A percentile compares a stretch with the other conserved stretches of the same genome.
Evolutionary conservation across 2,797 vertebrate species (phyloP).

Genomic region (Avahi laniger): DNA sequence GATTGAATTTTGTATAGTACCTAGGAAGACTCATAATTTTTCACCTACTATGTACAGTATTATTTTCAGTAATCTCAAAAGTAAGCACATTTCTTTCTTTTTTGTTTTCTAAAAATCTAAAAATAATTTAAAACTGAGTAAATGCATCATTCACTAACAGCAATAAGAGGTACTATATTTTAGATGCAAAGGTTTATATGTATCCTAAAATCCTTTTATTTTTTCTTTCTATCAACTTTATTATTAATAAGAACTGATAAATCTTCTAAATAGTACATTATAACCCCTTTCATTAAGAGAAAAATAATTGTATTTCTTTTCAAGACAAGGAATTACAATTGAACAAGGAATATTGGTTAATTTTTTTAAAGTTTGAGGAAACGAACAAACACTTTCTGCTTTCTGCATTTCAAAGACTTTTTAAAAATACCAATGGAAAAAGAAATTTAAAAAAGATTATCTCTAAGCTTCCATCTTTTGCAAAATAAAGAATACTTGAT

Average conservation of each 20-base stretch:
- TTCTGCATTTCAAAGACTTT: neutral
- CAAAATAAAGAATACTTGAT: neutral
- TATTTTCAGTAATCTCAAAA: neutral
- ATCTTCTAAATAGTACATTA: neutral
- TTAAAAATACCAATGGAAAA: slow-evolving; percentile 40
- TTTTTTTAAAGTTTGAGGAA: neutral
- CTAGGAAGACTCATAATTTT: neutral
- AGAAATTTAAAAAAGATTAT: slow-evolving; percentile 49
- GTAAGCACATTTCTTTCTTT: neutral
- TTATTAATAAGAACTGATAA: neutral
- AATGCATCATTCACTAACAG: neutral
- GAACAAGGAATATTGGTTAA: neutral
- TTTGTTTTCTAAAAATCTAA: slow-evolving; percentile 6
- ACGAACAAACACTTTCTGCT: neutral
- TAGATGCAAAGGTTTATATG: neutral
- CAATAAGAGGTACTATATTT: neutral
- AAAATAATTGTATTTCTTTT: slow-evolving; percentile 31
- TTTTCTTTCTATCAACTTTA: neutral
- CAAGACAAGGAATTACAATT: neutral
- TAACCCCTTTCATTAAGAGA: neutral
- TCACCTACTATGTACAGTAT: neutral
- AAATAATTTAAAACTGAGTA: neutral
- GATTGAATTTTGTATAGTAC: neutral
- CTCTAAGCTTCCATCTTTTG: neutral
- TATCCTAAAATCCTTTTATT: neutral